Percentiles rank a stretch among this genome's conserved stretches.
Evolutionary conservation across 1,140 invertebrate species (phyloP).

Genomic region (Conus ventricosus): DNA sequence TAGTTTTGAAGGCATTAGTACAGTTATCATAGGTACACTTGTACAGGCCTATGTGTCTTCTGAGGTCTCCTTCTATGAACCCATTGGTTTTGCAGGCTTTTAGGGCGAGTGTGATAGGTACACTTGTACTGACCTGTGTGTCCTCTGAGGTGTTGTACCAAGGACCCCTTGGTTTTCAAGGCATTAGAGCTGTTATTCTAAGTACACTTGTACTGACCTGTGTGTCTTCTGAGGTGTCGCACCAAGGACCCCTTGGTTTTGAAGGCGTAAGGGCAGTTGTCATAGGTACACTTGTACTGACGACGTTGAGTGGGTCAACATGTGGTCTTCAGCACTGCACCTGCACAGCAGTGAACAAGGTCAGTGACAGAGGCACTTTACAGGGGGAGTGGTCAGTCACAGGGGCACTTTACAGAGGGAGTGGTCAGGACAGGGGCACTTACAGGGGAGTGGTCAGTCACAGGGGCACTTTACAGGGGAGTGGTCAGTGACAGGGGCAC

Average conservation of each 20-base stretch:
- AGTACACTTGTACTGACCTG: constrained; percentile 56
- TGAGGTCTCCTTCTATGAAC: constrained; percentile 67
- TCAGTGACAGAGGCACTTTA: background rate
- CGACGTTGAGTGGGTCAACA: constrained; percentile 68
- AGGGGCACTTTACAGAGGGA: no score
- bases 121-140: constrained; percentile 66
- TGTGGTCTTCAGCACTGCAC: constrained; percentile 67
- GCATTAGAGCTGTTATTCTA: constrained; percentile 49
- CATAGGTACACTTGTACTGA: constrained; percentile 60
- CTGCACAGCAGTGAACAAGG: constrained; percentile 42
- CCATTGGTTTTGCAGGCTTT: constrained; percentile 73
- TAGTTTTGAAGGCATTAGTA: constrained; percentile 72
- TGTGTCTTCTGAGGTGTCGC: constrained; percentile 70
- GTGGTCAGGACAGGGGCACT: no score
- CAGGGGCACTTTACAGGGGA: no score
- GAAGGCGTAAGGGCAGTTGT: constrained; percentile 70
- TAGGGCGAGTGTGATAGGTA: constrained; percentile 28
- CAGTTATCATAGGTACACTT: constrained; percentile 63
- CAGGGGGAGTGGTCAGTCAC: no score
- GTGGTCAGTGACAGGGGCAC: no score
- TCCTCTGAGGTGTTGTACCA: constrained; percentile 68
- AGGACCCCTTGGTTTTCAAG: constrained; percentile 73
- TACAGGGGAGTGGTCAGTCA: no score
- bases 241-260: constrained; percentile 73
- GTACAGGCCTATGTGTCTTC: constrained; percentile 71